Percentiles rank a stretch among this genome's conserved stretches.
Evolutionary conservation across 37 sponge, comb jelly and placozoan species (phyloP).

Genomic region (Spongilla lacustris): DNA sequence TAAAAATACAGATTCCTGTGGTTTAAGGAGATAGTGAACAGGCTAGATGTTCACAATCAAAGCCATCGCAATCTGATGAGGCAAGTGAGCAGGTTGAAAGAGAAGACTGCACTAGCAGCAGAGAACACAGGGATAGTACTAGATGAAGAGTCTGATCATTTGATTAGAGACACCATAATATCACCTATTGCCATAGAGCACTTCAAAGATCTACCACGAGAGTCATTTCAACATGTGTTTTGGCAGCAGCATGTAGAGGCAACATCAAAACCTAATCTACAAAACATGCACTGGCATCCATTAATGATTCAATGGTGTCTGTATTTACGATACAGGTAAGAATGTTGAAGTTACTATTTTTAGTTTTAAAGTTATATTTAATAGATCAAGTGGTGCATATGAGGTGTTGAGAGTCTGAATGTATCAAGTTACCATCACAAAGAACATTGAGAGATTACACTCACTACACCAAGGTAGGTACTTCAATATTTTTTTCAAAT

Average conservation of each 20-base stretch:
- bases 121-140: constrained; percentile 9
- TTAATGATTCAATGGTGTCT: constrained; percentile 32
- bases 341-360: neutral
- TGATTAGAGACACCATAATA: constrained; percentile 1
- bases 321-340: constrained; percentile 17
- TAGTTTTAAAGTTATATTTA: neutral
- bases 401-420: constrained; percentile 16
- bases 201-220: neutral
- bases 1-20: neutral
- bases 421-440: constrained; percentile 31
- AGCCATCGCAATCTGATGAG: neutral
- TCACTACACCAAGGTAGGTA: constrained; percentile 25
- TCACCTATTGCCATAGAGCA: neutral
- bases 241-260: constrained; percentile 36
- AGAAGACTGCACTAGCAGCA: constrained; percentile 2
- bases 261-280: neutral
- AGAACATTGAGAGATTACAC: constrained; percentile 45
- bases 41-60: neutral
- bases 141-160: constrained; percentile 19
- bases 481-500: too few species aligned
- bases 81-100: constrained; percentile 3
- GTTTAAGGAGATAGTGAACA: neutral
- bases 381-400: constrained; percentile 18
- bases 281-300: constrained; percentile 31
- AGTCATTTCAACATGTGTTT: constrained; percentile 27